Base-by-base conservation (phyloP, 1,140 invertebrate genomes). In the Drosophila mayri region DNA sequence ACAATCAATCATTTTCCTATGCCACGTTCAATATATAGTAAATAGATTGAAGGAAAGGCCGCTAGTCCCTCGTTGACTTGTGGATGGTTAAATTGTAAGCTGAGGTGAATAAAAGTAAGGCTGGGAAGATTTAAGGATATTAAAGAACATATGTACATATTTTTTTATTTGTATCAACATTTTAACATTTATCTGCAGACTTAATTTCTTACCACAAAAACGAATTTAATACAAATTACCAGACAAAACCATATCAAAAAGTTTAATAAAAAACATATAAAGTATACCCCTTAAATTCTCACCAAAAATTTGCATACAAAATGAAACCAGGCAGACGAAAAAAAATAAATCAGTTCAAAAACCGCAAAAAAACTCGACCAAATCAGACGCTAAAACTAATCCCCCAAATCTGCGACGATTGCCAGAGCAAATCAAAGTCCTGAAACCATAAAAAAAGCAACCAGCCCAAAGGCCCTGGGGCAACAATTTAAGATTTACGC, bases 401-500 rank as follows among this genome's bases (percentile, higher is more conserved):
- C 76, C 75, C 76, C 41, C 58, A 78, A 78, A 78, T 71, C 76
- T 78, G 76, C 75, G 66, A 66, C 79, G 68, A 81, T 68, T 81
- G 62, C 75, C 73, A 49, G 22, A 58, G 58, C 74, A 66, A 81
- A 81, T 81, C 57, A 81, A 68, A 82, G 75, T 64, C 41, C 50
- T 82, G 79, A 76, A 57, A 77, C 41, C 67, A 74, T 67, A 65
- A 65, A 78, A 72, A 73, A 65, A 35, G 52, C 30, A 80, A 43
- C 52, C 58, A 77, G 46, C 41, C 41, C 16, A 46, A 44, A 58
- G 43, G 54, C 70, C 81, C 81, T 66, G 60, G 61, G 81, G 81
- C 80, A 83, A 83, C 75, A 83, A 83, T 83, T 83, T 83, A 79
- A 83, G 81, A 83, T 83, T 83, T 83, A 83, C 81, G 80, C 81